Conservation (phyloP, 2,888 invertebrate species). For the Piscicola geometra region DNA sequence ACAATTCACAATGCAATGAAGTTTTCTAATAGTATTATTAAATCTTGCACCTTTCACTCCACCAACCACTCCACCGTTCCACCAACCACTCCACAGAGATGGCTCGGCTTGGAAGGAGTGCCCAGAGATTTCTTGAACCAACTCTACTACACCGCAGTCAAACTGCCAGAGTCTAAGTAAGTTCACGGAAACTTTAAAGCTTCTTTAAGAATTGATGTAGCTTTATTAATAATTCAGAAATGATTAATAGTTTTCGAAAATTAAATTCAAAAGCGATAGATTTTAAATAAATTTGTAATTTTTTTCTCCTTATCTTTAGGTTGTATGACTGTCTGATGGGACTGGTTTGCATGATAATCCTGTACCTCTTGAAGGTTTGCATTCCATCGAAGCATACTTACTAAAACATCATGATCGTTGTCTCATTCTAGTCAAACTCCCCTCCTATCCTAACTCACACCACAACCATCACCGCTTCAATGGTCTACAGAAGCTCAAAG, state of each 20-base stretch:
- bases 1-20: too few relatives aligned
- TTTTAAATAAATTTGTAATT: too few relatives aligned
- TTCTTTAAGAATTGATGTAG: background rate
- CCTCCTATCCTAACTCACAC: too few relatives aligned
- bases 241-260: too few relatives aligned
- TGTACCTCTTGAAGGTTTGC: constrained; percentile 43
- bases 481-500: constrained; percentile 22
- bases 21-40: too few relatives aligned
- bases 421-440: too few relatives aligned
- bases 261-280: background rate
- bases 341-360: constrained; percentile 38
- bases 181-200: constrained; percentile 30
- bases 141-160: constrained; percentile 35
- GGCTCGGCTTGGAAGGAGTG: constrained; percentile 40
- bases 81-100: too few relatives aligned
- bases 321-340: constrained; percentile 41
- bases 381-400: too few relatives aligned
- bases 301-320: constrained; percentile 37
- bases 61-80: too few relatives aligned
- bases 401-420: too few relatives aligned
- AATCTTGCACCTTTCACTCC: constrained; percentile 9
- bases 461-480: too few relatives aligned
- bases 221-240: background rate
- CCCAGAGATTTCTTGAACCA: constrained; percentile 42
- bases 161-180: constrained; percentile 42